Base-by-base conservation (phyloP, 2,888 invertebrate species). In the Hecatera dysodea region DNA sequence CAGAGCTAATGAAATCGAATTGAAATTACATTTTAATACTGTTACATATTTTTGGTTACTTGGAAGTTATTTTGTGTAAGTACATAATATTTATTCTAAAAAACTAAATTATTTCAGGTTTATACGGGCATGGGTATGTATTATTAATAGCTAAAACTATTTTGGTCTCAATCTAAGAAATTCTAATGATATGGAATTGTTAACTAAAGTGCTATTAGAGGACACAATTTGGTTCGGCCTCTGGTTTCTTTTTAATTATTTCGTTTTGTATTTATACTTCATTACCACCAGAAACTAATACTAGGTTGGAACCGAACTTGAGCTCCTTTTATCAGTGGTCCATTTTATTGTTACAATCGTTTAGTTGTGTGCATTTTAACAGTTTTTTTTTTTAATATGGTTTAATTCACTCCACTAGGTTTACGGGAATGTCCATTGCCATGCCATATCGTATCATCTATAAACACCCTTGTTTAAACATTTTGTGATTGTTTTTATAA, bases 171-270 rank as follows among this genome's bases (percentile, higher is more conserved):
- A 60, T 73, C 69, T 83, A 85, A 59, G 42, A 75, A 75, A 76
- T 78, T 67, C 80, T 85, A 85, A 78, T 86, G 86, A 85, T 85
- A 85, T 85, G 86, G 72, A 80, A 66, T 78, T 57, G 69, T 78
- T 80, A 27, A 46, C 1, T 46, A 52, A 7, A 24, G 22, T 53
- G 11, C 39, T 77, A 36, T 53, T 27, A 46, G 55, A 70, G 42
- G 72, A 64, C 29, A 82, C 67, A 42, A 60, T 61, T 48, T 67
- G 27, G 44, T 68, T 57, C 1, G 24, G 52, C n/a, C 0, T 56
- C 22, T 22, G n/a, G 6, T 42, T 1, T 24, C 1, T 27, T 50
- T 62, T 11, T 4, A 17, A 7, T 12, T 0, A 17, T 46, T 36
- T 17, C 11, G 9, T 15, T 19, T 17, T 5, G 11, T 12, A n/a